Conservation (phyloP, 2,113 vertebrate genomes). For the Pao palembangensis region DNA sequence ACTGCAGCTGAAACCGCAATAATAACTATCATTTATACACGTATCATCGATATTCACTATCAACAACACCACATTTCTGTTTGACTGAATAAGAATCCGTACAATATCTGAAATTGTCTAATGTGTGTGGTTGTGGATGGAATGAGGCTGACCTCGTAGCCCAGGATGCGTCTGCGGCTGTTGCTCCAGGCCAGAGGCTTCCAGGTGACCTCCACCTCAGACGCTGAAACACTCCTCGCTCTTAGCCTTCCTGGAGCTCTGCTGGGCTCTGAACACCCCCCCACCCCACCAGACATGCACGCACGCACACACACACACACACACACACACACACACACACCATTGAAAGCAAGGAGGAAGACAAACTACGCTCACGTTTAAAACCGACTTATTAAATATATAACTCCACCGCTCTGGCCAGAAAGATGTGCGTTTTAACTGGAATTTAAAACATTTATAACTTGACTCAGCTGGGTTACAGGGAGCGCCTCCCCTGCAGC, state of each 20-base stretch:
- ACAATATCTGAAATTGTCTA: slow-evolving; percentile 11
- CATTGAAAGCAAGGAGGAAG: slow-evolving; percentile 1
- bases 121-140: slow-evolving; percentile 40
- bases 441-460: neutral
- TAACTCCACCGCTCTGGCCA: neutral
- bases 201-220: slow-evolving; percentile 89
- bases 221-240: slow-evolving; percentile 86
- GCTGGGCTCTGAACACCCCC: slow-evolving; percentile 78
- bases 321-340: neutral
- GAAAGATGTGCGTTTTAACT: neutral
- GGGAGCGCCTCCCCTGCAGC: neutral
- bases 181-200: slow-evolving; percentile 81
- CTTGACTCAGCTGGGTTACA: neutral
- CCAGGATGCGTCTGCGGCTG: slow-evolving; percentile 87
- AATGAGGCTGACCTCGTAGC: slow-evolving; percentile 87
- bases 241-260: slow-evolving; percentile 81
- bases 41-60: too few relatives aligned
- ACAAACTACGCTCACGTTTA: slow-evolving; percentile 28
- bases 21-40: neutral
- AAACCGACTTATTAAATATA: slow-evolving; percentile 12
- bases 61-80: neutral
- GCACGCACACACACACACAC: neutral
- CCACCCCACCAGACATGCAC: neutral
- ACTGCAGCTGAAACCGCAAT: slow-evolving; percentile 79
- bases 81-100: slow-evolving; percentile 20